Conservation (phyloP, 2,797 vertebrate species). For the Leptatherina wallacei region DNA sequence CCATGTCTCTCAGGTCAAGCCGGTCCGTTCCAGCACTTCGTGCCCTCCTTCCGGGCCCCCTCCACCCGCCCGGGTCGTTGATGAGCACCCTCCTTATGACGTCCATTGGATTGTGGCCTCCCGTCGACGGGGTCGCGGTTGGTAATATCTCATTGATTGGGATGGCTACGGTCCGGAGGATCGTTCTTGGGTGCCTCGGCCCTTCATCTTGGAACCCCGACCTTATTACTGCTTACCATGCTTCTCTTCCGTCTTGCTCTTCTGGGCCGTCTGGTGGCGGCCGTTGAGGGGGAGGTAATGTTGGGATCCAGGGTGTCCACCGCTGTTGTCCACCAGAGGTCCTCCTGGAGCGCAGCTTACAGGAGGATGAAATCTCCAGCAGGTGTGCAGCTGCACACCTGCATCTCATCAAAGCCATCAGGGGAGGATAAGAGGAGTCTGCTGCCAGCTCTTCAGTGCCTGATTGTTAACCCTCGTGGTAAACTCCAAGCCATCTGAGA, state of each 20-base stretch:
- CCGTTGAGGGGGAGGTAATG: neutral
- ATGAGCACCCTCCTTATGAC: neutral
- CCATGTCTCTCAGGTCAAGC: neutral
- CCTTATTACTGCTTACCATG: neutral
- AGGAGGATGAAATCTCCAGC: no score
- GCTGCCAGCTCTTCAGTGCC: no score
- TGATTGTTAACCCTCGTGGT: no score
- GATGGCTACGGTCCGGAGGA: neutral
- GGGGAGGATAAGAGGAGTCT: no score
- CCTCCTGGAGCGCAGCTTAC: no score
- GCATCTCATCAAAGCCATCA: no score
- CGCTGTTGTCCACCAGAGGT: no score
- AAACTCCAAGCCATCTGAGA: no score
- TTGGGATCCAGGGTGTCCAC: no score
- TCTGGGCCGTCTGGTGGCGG: neutral
- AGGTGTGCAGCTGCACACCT: no score
- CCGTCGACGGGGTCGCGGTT: neutral
- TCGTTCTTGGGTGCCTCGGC: neutral
- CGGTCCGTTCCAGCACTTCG: no score
- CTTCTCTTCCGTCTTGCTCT: neutral
- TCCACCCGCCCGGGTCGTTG: neutral
- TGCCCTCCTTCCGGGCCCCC: neutral
- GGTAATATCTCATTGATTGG: neutral
- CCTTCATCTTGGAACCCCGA: neutral
- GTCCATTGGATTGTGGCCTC: neutral